Conservation (phyloP, 2,797 vertebrate genomes). For the Epinephelus coioides region DNA sequence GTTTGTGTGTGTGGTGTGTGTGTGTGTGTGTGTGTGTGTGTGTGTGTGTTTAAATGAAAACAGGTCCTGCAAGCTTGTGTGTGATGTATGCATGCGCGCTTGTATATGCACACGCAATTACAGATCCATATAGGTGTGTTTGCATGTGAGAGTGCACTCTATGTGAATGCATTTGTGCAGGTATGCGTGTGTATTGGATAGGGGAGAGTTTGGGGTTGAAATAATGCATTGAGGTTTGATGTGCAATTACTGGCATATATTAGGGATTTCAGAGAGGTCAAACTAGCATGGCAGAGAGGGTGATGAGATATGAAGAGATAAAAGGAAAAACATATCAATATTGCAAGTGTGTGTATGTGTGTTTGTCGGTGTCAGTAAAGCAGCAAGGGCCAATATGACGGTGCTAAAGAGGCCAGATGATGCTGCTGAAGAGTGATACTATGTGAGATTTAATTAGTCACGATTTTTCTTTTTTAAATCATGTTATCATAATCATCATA, state of each 20-base stretch:
- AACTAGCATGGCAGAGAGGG: constrained; percentile 71
- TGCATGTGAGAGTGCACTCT: constrained; percentile 30
- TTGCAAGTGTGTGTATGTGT: constrained; percentile 72
- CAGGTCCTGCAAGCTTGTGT: constrained; percentile 27
- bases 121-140: constrained; percentile 47
- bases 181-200: constrained; percentile 28
- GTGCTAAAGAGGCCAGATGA: constrained; percentile 34
- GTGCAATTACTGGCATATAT: constrained; percentile 95
- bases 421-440: constrained; percentile 83
- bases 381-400: not conserved
- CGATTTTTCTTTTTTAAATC: not conserved
- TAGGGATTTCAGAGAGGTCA: constrained; percentile 95
- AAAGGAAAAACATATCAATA: constrained; percentile 92
- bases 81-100: constrained; percentile 58
- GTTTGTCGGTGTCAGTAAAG: constrained; percentile 16
- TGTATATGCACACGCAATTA: constrained; percentile 64
- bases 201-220: constrained; percentile 72
- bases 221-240: constrained; percentile 94
- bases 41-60: constrained; percentile 35
- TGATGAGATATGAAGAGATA: constrained; percentile 90
- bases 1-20: constrained; percentile 43
- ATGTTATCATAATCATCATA: not conserved
- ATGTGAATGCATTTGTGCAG: constrained; percentile 25
- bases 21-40: constrained; percentile 37
- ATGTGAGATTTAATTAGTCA: not conserved